phyloP scores from a whole-genome alignment of 2,113 vertebrate genomes.

The Clarias magur region DNA sequence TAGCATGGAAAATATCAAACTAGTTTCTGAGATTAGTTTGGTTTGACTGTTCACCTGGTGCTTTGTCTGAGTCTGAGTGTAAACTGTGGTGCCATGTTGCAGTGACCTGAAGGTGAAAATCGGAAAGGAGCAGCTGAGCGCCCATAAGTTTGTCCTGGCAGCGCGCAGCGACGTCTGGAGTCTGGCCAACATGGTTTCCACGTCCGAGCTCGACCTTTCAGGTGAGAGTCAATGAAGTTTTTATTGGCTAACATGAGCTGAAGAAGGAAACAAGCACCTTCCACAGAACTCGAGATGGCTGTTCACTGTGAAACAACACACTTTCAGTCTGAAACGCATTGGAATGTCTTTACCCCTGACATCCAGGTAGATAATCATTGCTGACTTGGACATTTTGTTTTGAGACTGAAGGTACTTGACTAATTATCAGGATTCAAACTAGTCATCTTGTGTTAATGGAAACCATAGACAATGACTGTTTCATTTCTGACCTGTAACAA shows the following conservation, averaged over 20 bases:
- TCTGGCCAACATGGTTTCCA: slow-evolving; percentile 82
- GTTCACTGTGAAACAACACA: not conserved
- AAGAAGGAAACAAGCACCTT: not conserved
- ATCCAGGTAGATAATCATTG: not conserved
- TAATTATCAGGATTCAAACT: not conserved
- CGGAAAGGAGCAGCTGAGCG: slow-evolving; percentile 74
- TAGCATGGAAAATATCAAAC: not conserved
- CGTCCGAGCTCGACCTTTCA: slow-evolving; percentile 88
- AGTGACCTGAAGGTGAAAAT: slow-evolving; percentile 96
- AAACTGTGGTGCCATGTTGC: slow-evolving; percentile 32
- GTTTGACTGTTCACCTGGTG: slow-evolving; percentile 1
- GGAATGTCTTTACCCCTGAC: not conserved
- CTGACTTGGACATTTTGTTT: not conserved
- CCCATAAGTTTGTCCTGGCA: slow-evolving; percentile 96
- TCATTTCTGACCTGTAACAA: not conserved
- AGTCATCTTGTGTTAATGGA: not conserved
- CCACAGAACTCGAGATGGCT: too few species aligned
- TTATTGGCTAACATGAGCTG: not conserved
- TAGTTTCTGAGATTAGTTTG: not conserved
- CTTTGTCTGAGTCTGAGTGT: not conserved
- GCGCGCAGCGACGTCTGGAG: slow-evolving; percentile 94
- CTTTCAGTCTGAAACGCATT: not conserved
- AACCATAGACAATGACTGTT: not conserved
- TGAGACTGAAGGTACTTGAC: not conserved
- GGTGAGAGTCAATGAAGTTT: slow-evolving; percentile 73